Evolutionary conservation across 2,113 vertebrate species (phyloP).

Genomic region (Mirounga angustirostris): DNA sequence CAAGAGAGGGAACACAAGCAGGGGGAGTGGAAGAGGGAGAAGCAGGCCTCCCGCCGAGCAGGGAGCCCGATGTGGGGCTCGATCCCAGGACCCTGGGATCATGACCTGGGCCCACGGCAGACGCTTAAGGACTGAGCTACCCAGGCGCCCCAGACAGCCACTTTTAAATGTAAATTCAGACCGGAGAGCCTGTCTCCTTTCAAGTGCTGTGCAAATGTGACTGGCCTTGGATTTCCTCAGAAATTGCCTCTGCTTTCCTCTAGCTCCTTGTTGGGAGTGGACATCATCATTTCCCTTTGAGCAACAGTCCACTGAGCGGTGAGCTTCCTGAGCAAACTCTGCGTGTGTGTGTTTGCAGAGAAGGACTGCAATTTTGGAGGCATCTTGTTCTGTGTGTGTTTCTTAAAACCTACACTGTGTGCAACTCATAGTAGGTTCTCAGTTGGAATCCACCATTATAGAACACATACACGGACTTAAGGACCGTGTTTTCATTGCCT

Average conservation of each 20-base stretch:
- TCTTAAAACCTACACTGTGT: not conserved
- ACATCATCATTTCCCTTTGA: not conserved
- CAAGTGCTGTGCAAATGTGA: not conserved
- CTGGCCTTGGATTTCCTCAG: not conserved
- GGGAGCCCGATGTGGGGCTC: too few species aligned
- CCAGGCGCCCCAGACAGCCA: not conserved
- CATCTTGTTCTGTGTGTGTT: not conserved
- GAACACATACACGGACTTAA: not conserved
- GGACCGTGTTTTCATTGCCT: not conserved
- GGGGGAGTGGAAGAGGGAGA: too few species aligned
- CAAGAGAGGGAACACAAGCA: too few species aligned
- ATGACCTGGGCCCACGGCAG: too few species aligned
- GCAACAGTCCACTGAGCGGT: not conserved
- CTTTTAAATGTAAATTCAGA: constrained; percentile 52
- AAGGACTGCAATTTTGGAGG: not conserved
- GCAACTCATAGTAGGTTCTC: not conserved
- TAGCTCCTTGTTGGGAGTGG: not conserved
- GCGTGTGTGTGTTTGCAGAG: not conserved
- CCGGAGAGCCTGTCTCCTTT: constrained; percentile 46
- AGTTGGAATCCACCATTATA: not conserved
- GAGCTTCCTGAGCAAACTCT: not conserved
- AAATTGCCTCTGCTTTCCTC: constrained; percentile 47
- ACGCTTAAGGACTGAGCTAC: too few species aligned
- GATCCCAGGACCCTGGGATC: too few species aligned
- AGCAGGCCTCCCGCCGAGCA: too few species aligned